A percentile compares a stretch with the other conserved stretches of the same genome.
phyloP scores from a whole-genome alignment of 2,888 invertebrate species.

The Drosophila stalkeri region DNA sequence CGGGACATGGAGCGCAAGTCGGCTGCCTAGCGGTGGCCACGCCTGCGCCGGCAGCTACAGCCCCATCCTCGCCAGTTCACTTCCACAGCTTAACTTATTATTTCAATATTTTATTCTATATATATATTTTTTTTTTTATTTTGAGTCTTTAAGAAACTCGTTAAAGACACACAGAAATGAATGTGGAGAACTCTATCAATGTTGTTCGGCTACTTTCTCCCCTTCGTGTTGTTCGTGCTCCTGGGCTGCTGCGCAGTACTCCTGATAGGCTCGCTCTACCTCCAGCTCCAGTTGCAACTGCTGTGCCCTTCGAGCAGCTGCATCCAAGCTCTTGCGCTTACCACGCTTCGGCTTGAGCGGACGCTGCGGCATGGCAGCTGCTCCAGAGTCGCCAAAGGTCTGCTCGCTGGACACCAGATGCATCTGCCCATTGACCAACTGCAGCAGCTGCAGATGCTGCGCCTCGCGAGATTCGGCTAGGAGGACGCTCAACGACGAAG shows the following conservation, averaged over 20 bases:
- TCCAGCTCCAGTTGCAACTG: constrained; percentile 6
- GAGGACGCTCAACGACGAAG: constrained; percentile 9
- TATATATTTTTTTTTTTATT: neutral
- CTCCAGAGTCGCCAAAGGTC: no score
- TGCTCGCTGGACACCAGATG: constrained; percentile 20
- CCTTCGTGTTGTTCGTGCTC: no score
- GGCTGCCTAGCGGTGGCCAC: constrained; percentile 37
- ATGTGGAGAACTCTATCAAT: constrained; percentile 1
- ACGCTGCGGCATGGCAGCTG: neutral
- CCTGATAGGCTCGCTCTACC: constrained; percentile 7
- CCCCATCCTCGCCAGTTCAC: constrained; percentile 9
- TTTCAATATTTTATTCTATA: neutral
- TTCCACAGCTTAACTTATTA: constrained; percentile 47
- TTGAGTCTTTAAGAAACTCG: constrained; percentile 15
- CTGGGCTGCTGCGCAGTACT: neutral
- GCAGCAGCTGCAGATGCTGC: constrained; percentile 19
- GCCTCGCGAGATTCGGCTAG: constrained; percentile 26
- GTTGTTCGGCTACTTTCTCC: neutral
- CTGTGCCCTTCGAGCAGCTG: neutral
- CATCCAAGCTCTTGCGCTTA: neutral
- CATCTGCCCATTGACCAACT: constrained; percentile 5
- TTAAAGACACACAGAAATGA: constrained; percentile 18
- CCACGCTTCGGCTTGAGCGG: constrained; percentile 20
- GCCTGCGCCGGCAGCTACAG: constrained; percentile 1
- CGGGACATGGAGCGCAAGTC: constrained; percentile 33